Evolutionary conservation across 2,113 vertebrate genomes (phyloP).

Genomic region (Petrocephalus zakoni): DNA sequence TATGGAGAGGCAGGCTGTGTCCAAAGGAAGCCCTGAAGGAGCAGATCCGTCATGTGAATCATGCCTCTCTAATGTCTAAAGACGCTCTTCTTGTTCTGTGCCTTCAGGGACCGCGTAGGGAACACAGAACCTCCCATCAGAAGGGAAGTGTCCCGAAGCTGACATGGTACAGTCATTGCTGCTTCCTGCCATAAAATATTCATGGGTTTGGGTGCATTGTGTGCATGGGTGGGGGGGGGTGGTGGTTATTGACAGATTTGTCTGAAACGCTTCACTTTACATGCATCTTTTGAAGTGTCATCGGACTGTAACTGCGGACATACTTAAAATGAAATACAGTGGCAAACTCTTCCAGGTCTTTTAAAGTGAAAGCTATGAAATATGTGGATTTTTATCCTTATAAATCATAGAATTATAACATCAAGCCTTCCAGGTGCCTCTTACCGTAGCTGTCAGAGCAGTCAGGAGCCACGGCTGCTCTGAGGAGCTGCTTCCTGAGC

Average conservation of each 20-base stretch:
- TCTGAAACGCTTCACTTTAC: neutral
- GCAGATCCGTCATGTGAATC: neutral
- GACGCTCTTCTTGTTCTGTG: neutral
- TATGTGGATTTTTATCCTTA: neutral
- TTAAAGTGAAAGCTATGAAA: neutral
- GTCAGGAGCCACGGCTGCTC: neutral
- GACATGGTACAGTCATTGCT: constrained; percentile 4
- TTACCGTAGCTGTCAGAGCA: neutral
- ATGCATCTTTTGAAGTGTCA: neutral
- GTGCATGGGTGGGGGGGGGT: neutral
- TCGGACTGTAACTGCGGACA: neutral
- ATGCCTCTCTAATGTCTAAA: neutral
- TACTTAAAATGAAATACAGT: neutral
- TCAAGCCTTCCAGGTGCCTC: constrained; percentile 1
- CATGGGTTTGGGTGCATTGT: neutral
- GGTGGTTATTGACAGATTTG: neutral
- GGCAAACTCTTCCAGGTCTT: neutral
- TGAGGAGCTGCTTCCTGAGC: neutral
- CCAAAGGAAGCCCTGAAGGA: neutral
- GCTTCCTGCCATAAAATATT: constrained; percentile 25
- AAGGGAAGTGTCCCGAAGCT: neutral
- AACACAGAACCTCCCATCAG: neutral
- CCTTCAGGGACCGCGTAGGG: neutral
- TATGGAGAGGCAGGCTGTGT: neutral
- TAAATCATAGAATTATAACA: constrained; percentile 2